Conservation (phyloP, 2,797 vertebrate genomes). For the Megalops cyprinoides region DNA sequence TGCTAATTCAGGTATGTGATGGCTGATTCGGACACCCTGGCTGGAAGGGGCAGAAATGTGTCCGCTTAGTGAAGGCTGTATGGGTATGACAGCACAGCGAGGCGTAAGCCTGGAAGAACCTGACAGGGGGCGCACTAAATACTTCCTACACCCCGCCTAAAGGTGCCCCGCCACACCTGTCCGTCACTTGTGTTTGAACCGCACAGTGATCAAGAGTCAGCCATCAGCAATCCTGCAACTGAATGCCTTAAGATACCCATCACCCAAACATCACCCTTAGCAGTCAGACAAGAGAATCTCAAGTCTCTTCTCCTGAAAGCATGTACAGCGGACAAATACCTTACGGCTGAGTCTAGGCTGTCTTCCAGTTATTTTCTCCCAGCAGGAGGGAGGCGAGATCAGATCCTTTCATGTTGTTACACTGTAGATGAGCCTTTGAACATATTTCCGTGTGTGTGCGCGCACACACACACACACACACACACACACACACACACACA, state of each 20-base stretch:
- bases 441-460: background rate
- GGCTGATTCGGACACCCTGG: background rate
- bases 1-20: background rate
- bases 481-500: slow-evolving; percentile 12
- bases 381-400: background rate
- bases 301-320: background rate
- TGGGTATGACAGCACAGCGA: background rate
- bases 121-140: slow-evolving; percentile 7
- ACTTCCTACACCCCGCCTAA: slow-evolving; percentile 13
- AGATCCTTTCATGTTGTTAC: background rate
- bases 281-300: background rate
- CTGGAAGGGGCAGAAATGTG: background rate
- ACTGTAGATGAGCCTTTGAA: background rate
- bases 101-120: background rate
- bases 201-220: background rate
- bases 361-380: background rate
- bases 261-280: slow-evolving; percentile 1
- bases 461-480: background rate
- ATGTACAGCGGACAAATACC: background rate
- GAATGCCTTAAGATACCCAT: background rate
- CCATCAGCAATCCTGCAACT: background rate
- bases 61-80: background rate
- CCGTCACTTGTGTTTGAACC: background rate
- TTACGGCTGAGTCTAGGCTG: background rate
- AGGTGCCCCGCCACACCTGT: slow-evolving; percentile 1